A percentile compares a stretch with the other conserved stretches of the same genome.
These are phyloP conservation scores for Scaptomyza polygonia DNA, from an alignment of 2,888 invertebrate species.

Conservation along the genomic window DNA sequence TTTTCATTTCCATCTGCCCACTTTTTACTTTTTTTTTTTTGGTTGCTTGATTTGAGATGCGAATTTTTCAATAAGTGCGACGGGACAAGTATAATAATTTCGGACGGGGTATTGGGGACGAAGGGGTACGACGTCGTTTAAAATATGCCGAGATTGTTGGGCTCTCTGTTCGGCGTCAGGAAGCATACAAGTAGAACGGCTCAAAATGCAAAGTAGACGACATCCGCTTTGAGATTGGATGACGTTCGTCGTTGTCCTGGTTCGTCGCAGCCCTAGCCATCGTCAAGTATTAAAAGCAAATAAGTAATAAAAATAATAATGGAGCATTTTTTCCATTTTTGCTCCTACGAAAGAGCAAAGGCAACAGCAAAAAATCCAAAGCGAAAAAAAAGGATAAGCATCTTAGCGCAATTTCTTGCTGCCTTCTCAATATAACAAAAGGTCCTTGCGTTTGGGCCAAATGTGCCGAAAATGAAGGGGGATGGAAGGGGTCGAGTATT, in stretches of 20 bases:
- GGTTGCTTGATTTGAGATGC: constrained; percentile 54
- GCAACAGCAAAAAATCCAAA: constrained; percentile 26
- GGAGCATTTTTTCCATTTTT: constrained; percentile 80
- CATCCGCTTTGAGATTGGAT: constrained; percentile 80
- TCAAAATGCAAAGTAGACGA: constrained; percentile 81
- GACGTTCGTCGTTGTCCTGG: constrained; percentile 59
- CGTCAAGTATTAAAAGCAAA: constrained; percentile 80
- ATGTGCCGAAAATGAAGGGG: constrained; percentile 71
- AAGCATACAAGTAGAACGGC: constrained; percentile 80
- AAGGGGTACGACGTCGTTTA: constrained; percentile 62
- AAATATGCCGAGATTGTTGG: constrained; percentile 74
- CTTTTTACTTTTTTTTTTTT: constrained; percentile 11
- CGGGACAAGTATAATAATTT: constrained; percentile 70
- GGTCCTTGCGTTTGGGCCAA: constrained; percentile 79
- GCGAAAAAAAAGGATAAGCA: constrained; percentile 74
- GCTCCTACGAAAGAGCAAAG: constrained; percentile 64
- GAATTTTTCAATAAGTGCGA: constrained; percentile 79
- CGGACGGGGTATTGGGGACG: constrained; percentile 24
- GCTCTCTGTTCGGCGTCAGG: constrained; percentile 62
- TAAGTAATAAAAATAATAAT: constrained; percentile 81
- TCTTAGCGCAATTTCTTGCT: constrained; percentile 80
- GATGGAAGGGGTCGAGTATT: constrained; percentile 17
- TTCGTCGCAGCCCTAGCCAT: constrained; percentile 45
- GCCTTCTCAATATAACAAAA: constrained; percentile 80
- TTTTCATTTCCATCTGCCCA: constrained; percentile 17